Evolutionary conservation across 2,797 vertebrate species (phyloP).

Genomic region (Brotula barbata): DNA sequence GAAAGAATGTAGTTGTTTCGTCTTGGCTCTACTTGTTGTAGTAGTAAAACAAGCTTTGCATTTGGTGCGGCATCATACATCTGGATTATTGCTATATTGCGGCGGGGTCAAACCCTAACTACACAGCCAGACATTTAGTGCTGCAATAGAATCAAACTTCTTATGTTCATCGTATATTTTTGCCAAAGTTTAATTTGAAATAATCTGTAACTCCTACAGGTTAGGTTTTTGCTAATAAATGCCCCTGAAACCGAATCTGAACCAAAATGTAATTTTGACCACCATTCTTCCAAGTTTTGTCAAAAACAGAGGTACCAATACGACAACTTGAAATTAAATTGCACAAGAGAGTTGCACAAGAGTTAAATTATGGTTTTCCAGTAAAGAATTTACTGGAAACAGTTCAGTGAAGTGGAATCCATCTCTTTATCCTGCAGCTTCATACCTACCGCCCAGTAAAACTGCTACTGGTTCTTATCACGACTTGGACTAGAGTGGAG

Average conservation of each 20-base stretch:
- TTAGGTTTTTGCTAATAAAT: too few species aligned
- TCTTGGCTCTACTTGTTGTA: not conserved
- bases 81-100: constrained; percentile 14
- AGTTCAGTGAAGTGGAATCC: constrained; percentile 13
- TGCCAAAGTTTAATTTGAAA: too few species aligned
- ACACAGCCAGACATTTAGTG: too few species aligned
- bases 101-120: too few species aligned
- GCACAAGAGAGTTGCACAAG: not conserved
- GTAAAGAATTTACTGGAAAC: constrained; percentile 20
- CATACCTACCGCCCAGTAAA: constrained; percentile 1
- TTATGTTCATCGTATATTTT: too few species aligned
- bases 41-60: constrained; percentile 33
- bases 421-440: constrained; percentile 5
- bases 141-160: too few species aligned
- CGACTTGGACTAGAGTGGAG: constrained; percentile 24
- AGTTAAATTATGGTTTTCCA: constrained; percentile 38
- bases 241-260: too few species aligned
- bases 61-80: constrained; percentile 23
- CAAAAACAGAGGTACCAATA: too few species aligned
- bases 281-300: too few species aligned
- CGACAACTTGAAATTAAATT: not conserved
- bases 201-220: too few species aligned
- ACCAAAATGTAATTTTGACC: too few species aligned
- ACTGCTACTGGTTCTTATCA: constrained; percentile 47
- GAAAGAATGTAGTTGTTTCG: constrained; percentile 28